Evolutionary conservation across 35 echinoderm and acorn worm species (phyloP).

Genomic region (Strongylocentrotus purpuratus): DNA sequence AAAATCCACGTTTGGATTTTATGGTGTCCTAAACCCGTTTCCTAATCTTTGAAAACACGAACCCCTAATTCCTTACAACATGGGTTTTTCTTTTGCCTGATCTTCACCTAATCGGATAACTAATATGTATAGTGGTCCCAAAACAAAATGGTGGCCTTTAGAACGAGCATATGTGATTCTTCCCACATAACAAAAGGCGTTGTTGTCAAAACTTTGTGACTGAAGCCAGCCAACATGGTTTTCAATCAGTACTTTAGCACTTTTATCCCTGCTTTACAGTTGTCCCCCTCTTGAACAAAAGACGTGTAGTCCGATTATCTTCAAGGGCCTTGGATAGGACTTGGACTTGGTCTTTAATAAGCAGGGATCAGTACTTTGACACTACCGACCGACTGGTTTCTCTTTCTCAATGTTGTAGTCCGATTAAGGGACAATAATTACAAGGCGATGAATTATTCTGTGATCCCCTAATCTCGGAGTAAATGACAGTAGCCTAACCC

Average conservation of each 20-base stretch:
- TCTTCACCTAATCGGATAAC: neutral
- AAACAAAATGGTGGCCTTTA: neutral
- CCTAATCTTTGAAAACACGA: neutral
- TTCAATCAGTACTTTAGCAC: conserved; percentile 35
- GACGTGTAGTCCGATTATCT: neutral
- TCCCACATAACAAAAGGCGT: conserved; percentile 18
- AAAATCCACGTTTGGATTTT: neutral
- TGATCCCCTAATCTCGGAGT: neutral
- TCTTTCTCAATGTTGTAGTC: neutral
- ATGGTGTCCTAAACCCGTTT: neutral
- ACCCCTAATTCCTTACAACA: neutral
- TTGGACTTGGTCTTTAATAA: neutral
- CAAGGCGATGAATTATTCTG: neutral
- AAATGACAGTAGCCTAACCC: neutral
- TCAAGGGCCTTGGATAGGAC: neutral
- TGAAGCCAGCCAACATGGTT: neutral
- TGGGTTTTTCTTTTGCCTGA: neutral
- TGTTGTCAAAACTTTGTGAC: conserved; percentile 17
- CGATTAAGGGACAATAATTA: conserved; percentile 13
- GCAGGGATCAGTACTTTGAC: neutral
- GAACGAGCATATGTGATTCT: neutral
- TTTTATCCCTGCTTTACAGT: neutral
- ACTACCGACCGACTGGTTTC: neutral
- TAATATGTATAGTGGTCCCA: neutral
- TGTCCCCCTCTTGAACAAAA: neutral